Conservation (phyloP, 2,113 vertebrate species). For the Fregetta grallaria region DNA sequence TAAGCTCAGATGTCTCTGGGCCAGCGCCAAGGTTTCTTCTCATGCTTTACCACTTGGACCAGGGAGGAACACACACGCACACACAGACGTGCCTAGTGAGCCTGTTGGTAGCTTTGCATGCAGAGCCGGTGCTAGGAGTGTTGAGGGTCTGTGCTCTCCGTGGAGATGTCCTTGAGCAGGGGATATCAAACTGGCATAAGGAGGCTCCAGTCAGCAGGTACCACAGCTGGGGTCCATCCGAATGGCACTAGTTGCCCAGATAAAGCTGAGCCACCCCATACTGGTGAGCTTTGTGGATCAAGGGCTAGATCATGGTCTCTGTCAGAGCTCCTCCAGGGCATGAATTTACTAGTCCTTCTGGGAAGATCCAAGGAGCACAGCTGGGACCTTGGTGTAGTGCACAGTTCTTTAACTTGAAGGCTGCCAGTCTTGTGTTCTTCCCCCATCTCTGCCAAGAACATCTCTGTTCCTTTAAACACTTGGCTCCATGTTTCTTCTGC, state of each 20-base stretch:
- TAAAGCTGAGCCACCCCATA: not conserved
- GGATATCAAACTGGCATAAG: not conserved
- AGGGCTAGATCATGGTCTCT: not conserved
- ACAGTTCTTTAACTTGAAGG: not conserved
- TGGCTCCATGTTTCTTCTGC: not conserved
- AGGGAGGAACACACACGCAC: not conserved
- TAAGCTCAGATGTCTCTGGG: slow-evolving; percentile 45
- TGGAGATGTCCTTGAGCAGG: not conserved
- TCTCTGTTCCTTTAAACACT: not conserved
- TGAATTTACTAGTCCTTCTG: not conserved
- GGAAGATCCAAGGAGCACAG: not conserved
- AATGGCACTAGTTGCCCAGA: not conserved
- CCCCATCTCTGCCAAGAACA: not conserved
- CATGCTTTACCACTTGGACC: not conserved
- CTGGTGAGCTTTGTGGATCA: not conserved
- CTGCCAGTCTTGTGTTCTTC: not conserved
- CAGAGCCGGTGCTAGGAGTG: not conserved
- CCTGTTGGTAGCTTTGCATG: not conserved
- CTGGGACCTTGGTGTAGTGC: not conserved
- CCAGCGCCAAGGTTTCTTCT: not conserved
- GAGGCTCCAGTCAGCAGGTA: not conserved
- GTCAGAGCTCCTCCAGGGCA: not conserved
- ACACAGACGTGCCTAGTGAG: not conserved
- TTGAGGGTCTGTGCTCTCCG: not conserved
- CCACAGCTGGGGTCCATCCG: not conserved